Base-by-base conservation (phyloP, 2,113 vertebrate genomes). In the Trinectes maculatus region DNA sequence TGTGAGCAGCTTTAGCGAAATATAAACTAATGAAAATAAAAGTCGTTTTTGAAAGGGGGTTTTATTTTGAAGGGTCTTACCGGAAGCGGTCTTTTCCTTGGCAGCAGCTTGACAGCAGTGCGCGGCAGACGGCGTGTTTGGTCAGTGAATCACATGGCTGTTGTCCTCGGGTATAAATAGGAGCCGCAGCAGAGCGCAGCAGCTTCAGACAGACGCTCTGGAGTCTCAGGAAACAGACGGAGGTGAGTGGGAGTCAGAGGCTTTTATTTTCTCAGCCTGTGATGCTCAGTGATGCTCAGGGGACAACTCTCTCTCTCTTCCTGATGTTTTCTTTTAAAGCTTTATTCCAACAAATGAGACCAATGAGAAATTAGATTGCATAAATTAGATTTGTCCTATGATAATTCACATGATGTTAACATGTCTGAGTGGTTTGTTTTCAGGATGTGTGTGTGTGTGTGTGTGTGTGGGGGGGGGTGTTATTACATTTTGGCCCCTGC, bases 111-210 rank as follows among this genome's bases (percentile, higher is more conserved):
- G 71, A 68, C 52, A 10, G 25, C 3, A 15, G 49, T n/a, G n/a
- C n/a, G n/a, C 36, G 1, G 49, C 18, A 9, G 13, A 3, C 34
- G 2, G 52, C 18, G n/a, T 51, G 63, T 40, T 13, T 26, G 62
- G 6, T 22, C 44, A 33, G 47, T 64, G 66, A 73, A 71, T 81
- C 87, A 84, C 81, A 29, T 75, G 68, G 66, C 47, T 73, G 57
- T 74, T 66, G 51, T 67, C 64, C 59, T 2, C 44, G 18, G 43
- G 22, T 82, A 86, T 90, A 89, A 85, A 85, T 28, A 73, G 0
- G 10, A 54, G 62, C 68, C 39, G 79, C 72, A 67, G 63, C 9
- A 18, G 11, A 4, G 44, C 5, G 34, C 6, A 5, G 40, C 76
- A 78, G 71, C 60, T 71, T 79, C 83, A 80, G 74, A 64, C 69